phyloP scores from a whole-genome alignment of 2,888 invertebrate genomes.

The Rutpela maculata region DNA sequence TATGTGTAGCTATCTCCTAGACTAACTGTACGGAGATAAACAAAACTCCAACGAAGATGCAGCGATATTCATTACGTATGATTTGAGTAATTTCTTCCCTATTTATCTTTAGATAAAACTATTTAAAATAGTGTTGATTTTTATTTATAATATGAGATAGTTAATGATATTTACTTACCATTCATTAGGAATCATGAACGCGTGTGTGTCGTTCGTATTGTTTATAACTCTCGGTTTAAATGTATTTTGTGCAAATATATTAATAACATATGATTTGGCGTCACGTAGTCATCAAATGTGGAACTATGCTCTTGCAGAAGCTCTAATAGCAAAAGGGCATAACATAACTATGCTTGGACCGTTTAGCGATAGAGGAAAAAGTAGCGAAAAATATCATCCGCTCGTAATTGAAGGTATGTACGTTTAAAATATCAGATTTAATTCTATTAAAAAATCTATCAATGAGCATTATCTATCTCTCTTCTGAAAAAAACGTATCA shows the following conservation, averaged over 20 bases:
- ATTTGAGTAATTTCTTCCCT: too few relatives aligned
- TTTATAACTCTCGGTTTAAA: background rate
- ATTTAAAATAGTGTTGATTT: too few relatives aligned
- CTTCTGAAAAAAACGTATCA: too few relatives aligned
- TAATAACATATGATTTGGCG: conserved; percentile 25
- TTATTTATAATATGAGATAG: too few relatives aligned
- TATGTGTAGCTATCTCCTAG: too few relatives aligned
- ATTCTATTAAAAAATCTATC: too few relatives aligned
- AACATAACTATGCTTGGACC: conserved; percentile 39
- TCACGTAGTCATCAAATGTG: conserved; percentile 39
- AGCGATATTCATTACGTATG: too few relatives aligned
- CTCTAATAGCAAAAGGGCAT: conserved; percentile 36
- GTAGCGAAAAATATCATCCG: conserved; percentile 47
- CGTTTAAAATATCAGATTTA: background rate
- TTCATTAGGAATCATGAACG: background rate
- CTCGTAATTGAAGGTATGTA: conserved; percentile 51
- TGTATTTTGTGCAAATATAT: conserved; percentile 27
- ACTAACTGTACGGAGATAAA: too few relatives aligned
- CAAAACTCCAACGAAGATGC: too few relatives aligned
- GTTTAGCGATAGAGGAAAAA: conserved; percentile 11
- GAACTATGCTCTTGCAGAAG: conserved; percentile 35
- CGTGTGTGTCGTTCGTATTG: background rate
- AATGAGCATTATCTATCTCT: too few relatives aligned
- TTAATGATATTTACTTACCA: too few relatives aligned
- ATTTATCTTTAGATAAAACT: too few relatives aligned